Conservation (phyloP, 2,113 vertebrate genomes). For the Heterotilapia buettikoferi region DNA sequence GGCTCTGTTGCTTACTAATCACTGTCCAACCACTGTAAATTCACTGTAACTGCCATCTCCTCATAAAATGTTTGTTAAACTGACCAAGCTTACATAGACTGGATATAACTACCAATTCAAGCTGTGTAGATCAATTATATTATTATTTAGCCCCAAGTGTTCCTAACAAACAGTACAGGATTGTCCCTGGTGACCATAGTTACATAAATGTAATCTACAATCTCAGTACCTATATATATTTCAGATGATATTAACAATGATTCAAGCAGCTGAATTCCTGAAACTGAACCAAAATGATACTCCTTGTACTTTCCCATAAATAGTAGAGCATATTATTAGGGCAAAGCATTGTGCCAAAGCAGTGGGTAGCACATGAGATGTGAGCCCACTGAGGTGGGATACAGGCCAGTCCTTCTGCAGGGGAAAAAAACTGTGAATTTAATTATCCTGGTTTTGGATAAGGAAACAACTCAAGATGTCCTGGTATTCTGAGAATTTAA, state of each 20-base stretch:
- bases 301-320: background rate
- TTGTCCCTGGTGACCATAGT: background rate
- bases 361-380: background rate
- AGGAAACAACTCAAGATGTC: background rate
- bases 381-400: background rate
- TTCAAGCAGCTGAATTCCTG: rapidly evolving
- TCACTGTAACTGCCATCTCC: background rate
- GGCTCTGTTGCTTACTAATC: background rate
- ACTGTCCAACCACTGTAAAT: background rate
- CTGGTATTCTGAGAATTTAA: background rate
- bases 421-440: background rate
- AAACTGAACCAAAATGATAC: rapidly evolving
- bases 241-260: background rate
- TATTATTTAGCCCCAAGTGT: background rate
- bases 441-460: background rate
- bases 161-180: background rate
- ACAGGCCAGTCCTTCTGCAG: background rate
- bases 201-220: background rate
- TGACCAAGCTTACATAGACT: background rate
- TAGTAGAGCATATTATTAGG: background rate
- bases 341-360: rapidly evolving
- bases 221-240: background rate
- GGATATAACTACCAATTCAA: background rate
- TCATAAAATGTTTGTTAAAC: background rate
- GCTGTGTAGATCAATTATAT: background rate